Conservation (phyloP, 2,888 invertebrate species). For the Hirtodrosophila alboralis region DNA sequence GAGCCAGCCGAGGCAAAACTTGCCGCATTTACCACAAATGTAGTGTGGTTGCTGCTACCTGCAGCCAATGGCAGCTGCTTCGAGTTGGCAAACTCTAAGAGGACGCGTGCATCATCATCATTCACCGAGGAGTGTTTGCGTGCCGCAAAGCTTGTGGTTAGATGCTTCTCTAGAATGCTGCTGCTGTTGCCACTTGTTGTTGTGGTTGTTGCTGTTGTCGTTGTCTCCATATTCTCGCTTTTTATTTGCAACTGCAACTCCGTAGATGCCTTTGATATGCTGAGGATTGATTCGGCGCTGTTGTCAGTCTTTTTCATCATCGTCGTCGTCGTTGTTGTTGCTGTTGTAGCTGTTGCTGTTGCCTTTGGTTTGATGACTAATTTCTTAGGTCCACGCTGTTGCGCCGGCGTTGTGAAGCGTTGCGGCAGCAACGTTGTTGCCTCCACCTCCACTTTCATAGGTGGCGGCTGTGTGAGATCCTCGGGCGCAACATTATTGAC, state of each 20-base stretch:
- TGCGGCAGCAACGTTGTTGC: constrained; percentile 56
- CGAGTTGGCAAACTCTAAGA: constrained; percentile 80
- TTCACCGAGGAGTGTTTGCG: constrained; percentile 58
- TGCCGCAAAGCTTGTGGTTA: constrained; percentile 54
- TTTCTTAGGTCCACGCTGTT: constrained; percentile 78
- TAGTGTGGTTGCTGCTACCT: constrained; percentile 47
- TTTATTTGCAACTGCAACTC: constrained; percentile 71
- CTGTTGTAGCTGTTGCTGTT: constrained; percentile 31
- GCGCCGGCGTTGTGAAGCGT: constrained; percentile 66
- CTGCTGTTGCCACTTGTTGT: no score
- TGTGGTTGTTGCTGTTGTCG: constrained; percentile 19
- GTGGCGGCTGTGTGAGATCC: constrained; percentile 68
- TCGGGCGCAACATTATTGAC: constrained; percentile 54
- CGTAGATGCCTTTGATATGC: constrained; percentile 53
- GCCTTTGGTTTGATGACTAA: constrained; percentile 83
- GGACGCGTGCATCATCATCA: constrained; percentile 79
- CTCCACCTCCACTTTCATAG: constrained; percentile 70
- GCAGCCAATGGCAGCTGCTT: constrained; percentile 58
- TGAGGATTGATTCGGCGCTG: constrained; percentile 34
- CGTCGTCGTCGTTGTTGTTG: constrained; percentile 29
- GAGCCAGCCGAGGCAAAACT: constrained; percentile 80
- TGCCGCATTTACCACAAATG: constrained; percentile 70
- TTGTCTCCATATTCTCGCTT: constrained; percentile 61
- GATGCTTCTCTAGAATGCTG: constrained; percentile 80
- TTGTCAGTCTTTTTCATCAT: constrained; percentile 66